Evolutionary conservation across 1,140 invertebrate genomes (phyloP).

Genomic region (Ptiloglossa arizonensis): DNA sequence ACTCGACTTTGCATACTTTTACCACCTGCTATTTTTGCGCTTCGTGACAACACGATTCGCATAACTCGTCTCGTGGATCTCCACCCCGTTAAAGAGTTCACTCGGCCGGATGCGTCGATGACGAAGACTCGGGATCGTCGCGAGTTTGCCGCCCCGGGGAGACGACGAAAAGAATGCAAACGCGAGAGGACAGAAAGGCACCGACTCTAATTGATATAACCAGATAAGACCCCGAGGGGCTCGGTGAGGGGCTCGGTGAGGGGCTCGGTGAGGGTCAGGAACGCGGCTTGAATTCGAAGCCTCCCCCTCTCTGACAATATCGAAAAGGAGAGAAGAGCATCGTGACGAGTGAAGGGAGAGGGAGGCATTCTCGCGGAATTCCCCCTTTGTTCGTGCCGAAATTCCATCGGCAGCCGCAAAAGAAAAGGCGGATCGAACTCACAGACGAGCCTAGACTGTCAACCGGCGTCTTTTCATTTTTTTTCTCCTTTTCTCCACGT

Average conservation of each 20-base stretch:
- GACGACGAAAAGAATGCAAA: constrained; percentile 50
- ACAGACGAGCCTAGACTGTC: constrained; percentile 47
- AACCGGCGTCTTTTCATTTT: constrained; percentile 34
- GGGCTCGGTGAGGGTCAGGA: constrained; percentile 18
- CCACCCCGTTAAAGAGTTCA: background rate
- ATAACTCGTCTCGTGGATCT: too few species aligned
- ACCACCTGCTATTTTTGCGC: too few species aligned
- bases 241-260: background rate
- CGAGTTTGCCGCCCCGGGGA: background rate
- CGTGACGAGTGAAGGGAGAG: background rate
- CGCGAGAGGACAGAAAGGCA: constrained; percentile 21
- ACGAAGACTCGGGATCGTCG: constrained; percentile 27
- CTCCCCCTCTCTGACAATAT: too few species aligned
- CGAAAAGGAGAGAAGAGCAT: background rate
- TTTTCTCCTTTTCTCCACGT: constrained; percentile 34
- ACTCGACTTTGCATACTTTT: too few species aligned
- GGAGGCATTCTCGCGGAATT: constrained; percentile 9
- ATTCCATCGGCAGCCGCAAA: constrained; percentile 47
- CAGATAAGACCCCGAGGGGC: constrained; percentile 49
- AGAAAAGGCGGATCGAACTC: constrained; percentile 35
- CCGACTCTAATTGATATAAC: constrained; percentile 60
- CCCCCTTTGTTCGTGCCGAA: constrained; percentile 41
- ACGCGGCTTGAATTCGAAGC: constrained; percentile 49
- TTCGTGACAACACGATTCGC: too few species aligned
- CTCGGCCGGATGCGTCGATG: constrained; percentile 8